Evolutionary conservation across 2,797 vertebrate genomes (phyloP).

Genomic region (Rhinophrynus dorsalis): DNA sequence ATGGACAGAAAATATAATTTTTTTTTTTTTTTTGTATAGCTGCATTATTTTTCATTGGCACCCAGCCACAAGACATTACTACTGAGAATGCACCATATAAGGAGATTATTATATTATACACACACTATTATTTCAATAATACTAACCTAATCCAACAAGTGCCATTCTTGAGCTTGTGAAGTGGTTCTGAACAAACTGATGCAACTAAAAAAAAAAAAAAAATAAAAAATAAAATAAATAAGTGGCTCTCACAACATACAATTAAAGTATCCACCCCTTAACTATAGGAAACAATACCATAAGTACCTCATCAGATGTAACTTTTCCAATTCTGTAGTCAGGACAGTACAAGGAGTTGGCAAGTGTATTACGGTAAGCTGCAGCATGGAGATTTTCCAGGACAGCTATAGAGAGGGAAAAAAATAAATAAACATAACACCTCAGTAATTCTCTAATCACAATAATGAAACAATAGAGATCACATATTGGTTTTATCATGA

Average conservation of each 20-base stretch:
- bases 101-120: background rate
- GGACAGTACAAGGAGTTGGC: constrained; percentile 93
- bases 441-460: too few relatives aligned
- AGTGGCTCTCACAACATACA: background rate
- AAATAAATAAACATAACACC: too few relatives aligned
- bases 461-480: too few relatives aligned
- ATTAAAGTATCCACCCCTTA: background rate
- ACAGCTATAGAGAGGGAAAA: constrained; percentile 65
- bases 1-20: too few relatives aligned
- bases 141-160: constrained; percentile 89
- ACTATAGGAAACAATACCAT: too few relatives aligned
- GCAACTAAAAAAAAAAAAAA: constrained; percentile 72
- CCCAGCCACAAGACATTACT: too few relatives aligned
- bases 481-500: too few relatives aligned
- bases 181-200: constrained; percentile 89
- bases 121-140: background rate
- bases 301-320: constrained; percentile 85
- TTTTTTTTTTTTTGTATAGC: too few relatives aligned
- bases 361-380: constrained; percentile 86
- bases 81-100: too few relatives aligned
- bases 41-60: too few relatives aligned
- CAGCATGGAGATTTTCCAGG: constrained; percentile 85
- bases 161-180: constrained; percentile 95
- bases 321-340: constrained; percentile 81
- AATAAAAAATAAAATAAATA: background rate